These are phyloP conservation scores for Microdon myrmicae DNA, from an alignment of 2,888 invertebrate genomes.

Conservation along the genomic window DNA sequence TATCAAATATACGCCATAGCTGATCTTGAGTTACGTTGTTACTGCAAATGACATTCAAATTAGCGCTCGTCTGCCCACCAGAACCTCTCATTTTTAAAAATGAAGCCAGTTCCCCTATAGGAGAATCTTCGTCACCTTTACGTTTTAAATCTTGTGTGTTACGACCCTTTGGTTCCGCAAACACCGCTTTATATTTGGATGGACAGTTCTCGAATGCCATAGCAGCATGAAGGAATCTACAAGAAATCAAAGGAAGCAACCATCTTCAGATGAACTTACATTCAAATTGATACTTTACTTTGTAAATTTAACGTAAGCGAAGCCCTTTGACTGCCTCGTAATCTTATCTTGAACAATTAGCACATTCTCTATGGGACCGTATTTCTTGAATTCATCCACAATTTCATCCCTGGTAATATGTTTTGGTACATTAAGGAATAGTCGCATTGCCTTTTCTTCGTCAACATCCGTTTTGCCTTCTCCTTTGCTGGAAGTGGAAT, in stretches of 20 bases:
- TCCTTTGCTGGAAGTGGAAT: constrained; percentile 77
- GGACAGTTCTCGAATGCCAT: constrained; percentile 88
- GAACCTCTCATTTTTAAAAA: constrained; percentile 63
- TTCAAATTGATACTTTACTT: constrained; percentile 63
- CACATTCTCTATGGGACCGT: constrained; percentile 81
- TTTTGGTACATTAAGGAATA: constrained; percentile 87
- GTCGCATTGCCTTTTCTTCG: constrained; percentile 79
- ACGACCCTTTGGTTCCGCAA: constrained; percentile 82
- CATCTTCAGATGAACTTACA: too few species aligned
- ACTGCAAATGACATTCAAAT: constrained; percentile 79
- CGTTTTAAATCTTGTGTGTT: constrained; percentile 61
- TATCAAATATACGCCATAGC: constrained; percentile 85
- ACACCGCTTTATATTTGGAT: constrained; percentile 83
- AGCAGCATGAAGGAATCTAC: constrained; percentile 85
- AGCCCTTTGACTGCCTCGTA: constrained; percentile 85
- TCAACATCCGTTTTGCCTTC: constrained; percentile 81
- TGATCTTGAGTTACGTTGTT: constrained; percentile 77
- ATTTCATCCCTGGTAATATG: constrained; percentile 79
- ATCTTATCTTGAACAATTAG: constrained; percentile 80
- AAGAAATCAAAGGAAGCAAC: constrained; percentile 32
- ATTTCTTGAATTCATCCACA: constrained; percentile 80
- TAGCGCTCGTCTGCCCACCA: constrained; percentile 67
- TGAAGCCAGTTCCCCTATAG: constrained; percentile 59
- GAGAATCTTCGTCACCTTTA: constrained; percentile 56
- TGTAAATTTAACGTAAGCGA: constrained; percentile 86